A percentile compares a stretch with the other conserved stretches of the same genome.
Evolutionary conservation across 37 sponge, comb jelly and placozoan genomes (phyloP).

Genomic region (Eunapius fragilis): DNA sequence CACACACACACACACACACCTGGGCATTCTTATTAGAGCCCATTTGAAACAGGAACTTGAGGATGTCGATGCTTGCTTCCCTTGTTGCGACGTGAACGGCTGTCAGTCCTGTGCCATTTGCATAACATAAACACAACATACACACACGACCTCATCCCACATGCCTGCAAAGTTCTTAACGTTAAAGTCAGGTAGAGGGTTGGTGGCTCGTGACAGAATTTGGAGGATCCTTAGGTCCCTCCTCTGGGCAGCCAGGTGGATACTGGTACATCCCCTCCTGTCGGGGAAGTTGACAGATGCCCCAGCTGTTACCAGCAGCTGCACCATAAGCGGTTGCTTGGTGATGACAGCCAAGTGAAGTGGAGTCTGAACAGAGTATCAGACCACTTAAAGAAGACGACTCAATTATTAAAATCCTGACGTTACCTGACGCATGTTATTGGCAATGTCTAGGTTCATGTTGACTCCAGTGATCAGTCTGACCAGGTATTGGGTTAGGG

Average conservation of each 20-base stretch:
- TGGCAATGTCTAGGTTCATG: constrained; percentile 78
- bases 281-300: constrained; percentile 84
- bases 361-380: constrained; percentile 62
- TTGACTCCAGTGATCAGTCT: constrained; percentile 57
- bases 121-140: background rate
- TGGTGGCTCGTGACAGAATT: constrained; percentile 56
- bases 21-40: constrained; percentile 76
- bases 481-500: constrained; percentile 66
- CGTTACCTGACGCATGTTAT: constrained; percentile 81
- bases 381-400: too few species aligned
- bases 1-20: constrained; percentile 26
- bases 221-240: constrained; percentile 59
- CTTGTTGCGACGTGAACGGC: constrained; percentile 77
- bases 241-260: constrained; percentile 76
- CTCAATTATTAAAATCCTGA: too few species aligned
- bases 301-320: constrained; percentile 63
- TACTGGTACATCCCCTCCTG: constrained; percentile 70
- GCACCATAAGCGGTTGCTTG: constrained; percentile 67
- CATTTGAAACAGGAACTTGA: constrained; percentile 75
- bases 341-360: constrained; percentile 90
- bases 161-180: constrained; percentile 75
- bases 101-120: constrained; percentile 54
- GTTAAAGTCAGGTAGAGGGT: constrained; percentile 74
- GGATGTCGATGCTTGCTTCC: constrained; percentile 69
- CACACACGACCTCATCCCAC: background rate